A percentile compares a stretch with the other conserved stretches of the same genome.
These are phyloP conservation scores for Crotalus tigris DNA, from an alignment of 2,113 vertebrate genomes.

Conservation along the genomic window DNA sequence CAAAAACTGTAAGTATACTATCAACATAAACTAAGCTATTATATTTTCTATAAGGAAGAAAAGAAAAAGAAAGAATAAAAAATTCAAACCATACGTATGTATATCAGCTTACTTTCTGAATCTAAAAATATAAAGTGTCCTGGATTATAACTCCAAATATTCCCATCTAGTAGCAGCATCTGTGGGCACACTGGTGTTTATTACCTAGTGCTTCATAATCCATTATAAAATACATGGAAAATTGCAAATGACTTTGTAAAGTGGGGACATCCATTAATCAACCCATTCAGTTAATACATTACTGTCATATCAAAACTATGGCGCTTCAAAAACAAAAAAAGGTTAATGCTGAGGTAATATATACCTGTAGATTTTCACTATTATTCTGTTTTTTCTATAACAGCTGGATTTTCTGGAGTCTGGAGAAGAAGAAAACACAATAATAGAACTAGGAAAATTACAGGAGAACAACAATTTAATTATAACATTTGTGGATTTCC, in stretches of 20 bases:
- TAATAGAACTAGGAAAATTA: background rate
- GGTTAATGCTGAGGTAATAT: background rate
- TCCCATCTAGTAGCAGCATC: background rate
- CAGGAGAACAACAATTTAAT: background rate
- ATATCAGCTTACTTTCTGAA: background rate
- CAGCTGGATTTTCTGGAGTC: background rate
- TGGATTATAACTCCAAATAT: background rate
- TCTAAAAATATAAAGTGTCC: background rate
- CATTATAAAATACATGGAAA: background rate
- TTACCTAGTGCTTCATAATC: background rate
- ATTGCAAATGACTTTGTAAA: background rate
- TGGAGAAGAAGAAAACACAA: background rate
- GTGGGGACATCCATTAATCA: background rate
- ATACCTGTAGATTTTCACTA: background rate
- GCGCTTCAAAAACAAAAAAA: background rate
- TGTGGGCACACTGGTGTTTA: background rate
- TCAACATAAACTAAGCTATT: background rate
- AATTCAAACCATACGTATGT: background rate
- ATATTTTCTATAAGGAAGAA: background rate
- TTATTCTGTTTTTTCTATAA: background rate
- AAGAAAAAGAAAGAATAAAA: background rate
- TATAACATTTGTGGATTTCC: background rate
- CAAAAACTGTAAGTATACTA: background rate
- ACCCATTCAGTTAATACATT: background rate
- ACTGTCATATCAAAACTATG: background rate